Evolutionary conservation across 2,797 vertebrate species (phyloP).

Genomic region (Paedocypris micromegethes): DNA sequence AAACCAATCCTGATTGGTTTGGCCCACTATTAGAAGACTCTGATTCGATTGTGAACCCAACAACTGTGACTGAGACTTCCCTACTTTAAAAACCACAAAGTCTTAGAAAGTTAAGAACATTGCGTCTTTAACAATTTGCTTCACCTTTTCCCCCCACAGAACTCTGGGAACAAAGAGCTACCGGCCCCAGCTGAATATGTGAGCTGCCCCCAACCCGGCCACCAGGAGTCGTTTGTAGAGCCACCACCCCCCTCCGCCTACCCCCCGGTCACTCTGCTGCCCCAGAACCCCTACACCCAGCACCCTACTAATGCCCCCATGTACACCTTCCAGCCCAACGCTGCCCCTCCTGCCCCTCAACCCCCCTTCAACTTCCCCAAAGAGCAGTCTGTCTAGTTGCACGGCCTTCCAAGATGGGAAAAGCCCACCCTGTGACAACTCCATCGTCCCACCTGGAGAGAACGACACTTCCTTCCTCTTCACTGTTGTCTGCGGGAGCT

Average conservation of each 20-base stretch:
- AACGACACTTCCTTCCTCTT: conserved; percentile 28
- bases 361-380: conserved; percentile 72
- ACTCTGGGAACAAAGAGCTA: conserved; percentile 77
- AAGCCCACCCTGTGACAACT: neutral
- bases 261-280: conserved; percentile 67
- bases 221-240: conserved; percentile 68
- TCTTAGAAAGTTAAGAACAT: neutral
- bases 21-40: too few relatives aligned
- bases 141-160: conserved; percentile 64
- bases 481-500: conserved; percentile 13
- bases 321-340: conserved; percentile 64
- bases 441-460: conserved; percentile 22
- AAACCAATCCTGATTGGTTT: too few relatives aligned
- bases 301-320: conserved; percentile 62
- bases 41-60: too few relatives aligned
- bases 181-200: conserved; percentile 76
- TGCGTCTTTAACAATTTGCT: conserved; percentile 28
- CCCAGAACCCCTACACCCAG: conserved; percentile 72
- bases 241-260: conserved; percentile 62
- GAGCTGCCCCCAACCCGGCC: conserved; percentile 68
- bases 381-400: conserved; percentile 76
- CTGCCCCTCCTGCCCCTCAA: conserved; percentile 61
- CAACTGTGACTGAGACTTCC: too few relatives aligned
- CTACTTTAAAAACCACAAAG: neutral
- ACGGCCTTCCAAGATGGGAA: neutral